Percentiles rank a stretch among this genome's conserved stretches.
phyloP scores from a whole-genome alignment of 2,888 invertebrate species.

The Caenorhabditis parvicauda region DNA sequence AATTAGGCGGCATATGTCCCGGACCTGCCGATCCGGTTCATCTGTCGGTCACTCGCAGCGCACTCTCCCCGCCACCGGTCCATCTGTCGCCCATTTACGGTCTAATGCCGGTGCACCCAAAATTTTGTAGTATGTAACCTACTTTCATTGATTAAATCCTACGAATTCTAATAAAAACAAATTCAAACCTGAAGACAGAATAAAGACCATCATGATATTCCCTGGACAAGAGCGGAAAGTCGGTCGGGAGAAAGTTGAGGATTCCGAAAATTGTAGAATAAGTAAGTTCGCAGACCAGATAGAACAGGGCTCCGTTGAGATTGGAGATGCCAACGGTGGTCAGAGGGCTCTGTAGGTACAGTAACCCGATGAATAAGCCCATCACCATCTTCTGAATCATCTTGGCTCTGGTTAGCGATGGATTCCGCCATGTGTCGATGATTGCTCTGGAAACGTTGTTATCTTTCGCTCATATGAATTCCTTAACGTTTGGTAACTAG shows the following conservation, averaged over 20 bases:
- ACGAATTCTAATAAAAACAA: not conserved
- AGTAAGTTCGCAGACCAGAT: conserved; percentile 69
- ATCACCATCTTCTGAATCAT: conserved; percentile 58
- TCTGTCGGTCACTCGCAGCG: not conserved
- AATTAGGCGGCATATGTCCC: too few relatives aligned
- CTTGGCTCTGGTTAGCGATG: conserved; percentile 53
- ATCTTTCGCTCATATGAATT: too few relatives aligned
- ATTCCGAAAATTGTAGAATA: conserved; percentile 93
- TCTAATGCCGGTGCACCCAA: too few relatives aligned
- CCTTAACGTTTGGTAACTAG: not conserved
- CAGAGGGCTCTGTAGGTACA: conserved; percentile 70
- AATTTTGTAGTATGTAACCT: not conserved
- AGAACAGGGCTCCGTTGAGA: conserved; percentile 86
- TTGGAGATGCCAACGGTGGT: conserved; percentile 85
- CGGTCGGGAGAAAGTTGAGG: conserved; percentile 81
- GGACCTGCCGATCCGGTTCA: too few relatives aligned
- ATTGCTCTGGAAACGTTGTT: conserved; percentile 36
- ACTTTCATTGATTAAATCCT: not conserved
- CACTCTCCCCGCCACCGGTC: too few relatives aligned
- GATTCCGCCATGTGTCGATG: conserved; percentile 59
- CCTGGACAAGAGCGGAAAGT: conserved; percentile 82
- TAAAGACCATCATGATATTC: conserved; percentile 90
- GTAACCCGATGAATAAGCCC: conserved; percentile 75
- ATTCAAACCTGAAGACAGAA: conserved; percentile 68
- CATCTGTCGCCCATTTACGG: too few relatives aligned